Evolutionary conservation across 2,113 vertebrate species (phyloP).

Genomic region (Felis chaus): DNA sequence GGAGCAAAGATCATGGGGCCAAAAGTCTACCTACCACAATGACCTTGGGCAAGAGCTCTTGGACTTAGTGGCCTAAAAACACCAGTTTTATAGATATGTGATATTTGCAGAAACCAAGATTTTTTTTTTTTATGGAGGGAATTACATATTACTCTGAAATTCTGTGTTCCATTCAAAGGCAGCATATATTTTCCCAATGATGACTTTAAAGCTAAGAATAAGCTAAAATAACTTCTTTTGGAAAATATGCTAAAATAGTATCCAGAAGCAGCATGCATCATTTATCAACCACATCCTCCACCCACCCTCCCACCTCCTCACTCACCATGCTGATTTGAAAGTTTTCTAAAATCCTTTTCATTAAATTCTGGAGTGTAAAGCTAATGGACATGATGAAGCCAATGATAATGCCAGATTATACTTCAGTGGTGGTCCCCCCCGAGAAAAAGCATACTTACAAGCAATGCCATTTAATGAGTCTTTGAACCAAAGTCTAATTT

Average conservation of each 20-base stretch:
- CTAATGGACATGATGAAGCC: constrained; percentile 51
- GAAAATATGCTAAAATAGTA: constrained; percentile 63
- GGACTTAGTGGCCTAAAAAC: not conserved
- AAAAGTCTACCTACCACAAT: not conserved
- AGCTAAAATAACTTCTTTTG: constrained; percentile 52
- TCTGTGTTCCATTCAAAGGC: not conserved
- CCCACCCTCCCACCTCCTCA: constrained; percentile 22
- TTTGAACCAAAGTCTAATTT: constrained; percentile 74
- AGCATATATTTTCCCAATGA: constrained; percentile 39
- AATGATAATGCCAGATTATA: constrained; percentile 30
- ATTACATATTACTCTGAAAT: constrained; percentile 30
- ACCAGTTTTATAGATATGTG: not conserved
- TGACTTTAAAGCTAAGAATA: constrained; percentile 58
- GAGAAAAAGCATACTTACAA: constrained; percentile 64
- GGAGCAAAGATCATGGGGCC: not conserved
- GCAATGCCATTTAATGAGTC: constrained; percentile 47
- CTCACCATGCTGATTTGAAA: constrained; percentile 38
- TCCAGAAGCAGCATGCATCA: constrained; percentile 15
- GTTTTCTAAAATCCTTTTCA: constrained; percentile 50
- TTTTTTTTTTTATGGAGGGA: constrained; percentile 39
- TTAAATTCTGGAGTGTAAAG: constrained; percentile 3
- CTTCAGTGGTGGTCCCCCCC: not conserved
- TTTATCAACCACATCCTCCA: not conserved
- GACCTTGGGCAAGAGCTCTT: not conserved
- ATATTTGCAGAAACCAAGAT: not conserved